A percentile compares a stretch with the other conserved stretches of the same genome.
These are phyloP conservation scores for Callopanchax toddi DNA, from an alignment of 2,113 vertebrate species.

Conservation along the genomic window DNA sequence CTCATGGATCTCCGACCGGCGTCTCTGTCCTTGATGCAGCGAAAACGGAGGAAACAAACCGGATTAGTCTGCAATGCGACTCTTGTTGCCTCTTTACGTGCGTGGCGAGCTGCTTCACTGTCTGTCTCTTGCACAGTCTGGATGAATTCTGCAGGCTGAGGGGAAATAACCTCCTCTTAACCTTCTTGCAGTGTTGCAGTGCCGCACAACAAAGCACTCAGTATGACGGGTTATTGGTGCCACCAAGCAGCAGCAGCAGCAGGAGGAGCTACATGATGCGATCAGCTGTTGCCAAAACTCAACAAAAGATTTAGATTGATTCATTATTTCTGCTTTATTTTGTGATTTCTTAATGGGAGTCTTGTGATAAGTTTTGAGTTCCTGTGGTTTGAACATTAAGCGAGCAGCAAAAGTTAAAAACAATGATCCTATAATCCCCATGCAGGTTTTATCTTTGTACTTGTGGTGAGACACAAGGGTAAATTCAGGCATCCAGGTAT, in stretches of 20 bases:
- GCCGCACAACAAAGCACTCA: conserved; percentile 41
- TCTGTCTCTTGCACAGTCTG: not conserved
- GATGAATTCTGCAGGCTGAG: conserved; percentile 25
- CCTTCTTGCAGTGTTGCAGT: conserved; percentile 61
- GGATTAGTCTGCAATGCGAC: conserved; percentile 1
- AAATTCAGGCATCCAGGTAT: no score
- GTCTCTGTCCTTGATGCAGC: conserved; percentile 54
- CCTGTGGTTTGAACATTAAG: no score
- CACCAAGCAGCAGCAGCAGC: conserved; percentile 29
- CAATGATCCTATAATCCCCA: no score
- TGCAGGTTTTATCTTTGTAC: no score
- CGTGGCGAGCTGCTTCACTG: not conserved
- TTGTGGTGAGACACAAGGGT: no score
- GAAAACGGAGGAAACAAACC: conserved; percentile 33
- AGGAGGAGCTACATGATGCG: conserved; percentile 3
- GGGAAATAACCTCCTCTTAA: conserved; percentile 61
- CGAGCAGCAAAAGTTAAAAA: no score
- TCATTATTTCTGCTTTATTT: no score
- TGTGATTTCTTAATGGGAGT: no score
- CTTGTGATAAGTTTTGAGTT: no score
- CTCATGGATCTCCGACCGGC: conserved; percentile 43
- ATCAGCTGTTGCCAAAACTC: no score
- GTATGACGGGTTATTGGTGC: conserved; percentile 49
- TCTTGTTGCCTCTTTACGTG: not conserved
- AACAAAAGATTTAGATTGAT: no score